Evolutionary conservation across 2,113 vertebrate genomes (phyloP).

Genomic region (Phrynosoma blainvillii): DNA sequence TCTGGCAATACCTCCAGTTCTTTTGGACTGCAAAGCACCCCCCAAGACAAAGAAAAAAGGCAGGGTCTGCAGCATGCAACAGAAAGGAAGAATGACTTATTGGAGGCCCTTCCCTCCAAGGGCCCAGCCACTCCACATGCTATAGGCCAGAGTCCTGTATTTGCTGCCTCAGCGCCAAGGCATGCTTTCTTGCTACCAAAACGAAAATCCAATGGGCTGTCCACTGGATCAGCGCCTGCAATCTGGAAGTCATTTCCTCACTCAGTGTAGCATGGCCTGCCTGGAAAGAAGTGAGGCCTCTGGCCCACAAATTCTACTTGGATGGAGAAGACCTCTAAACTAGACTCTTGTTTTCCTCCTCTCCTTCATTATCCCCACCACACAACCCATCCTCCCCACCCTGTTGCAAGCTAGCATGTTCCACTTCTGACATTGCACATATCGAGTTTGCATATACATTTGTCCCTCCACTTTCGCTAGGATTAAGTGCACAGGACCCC

Average conservation of each 20-base stretch:
- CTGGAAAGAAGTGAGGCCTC: not conserved
- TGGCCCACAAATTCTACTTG: not conserved
- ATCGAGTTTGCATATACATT: too few relatives aligned
- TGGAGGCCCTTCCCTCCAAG: not conserved
- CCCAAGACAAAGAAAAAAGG: not conserved
- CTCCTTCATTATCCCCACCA: not conserved
- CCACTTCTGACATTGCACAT: too few relatives aligned
- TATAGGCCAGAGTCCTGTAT: not conserved
- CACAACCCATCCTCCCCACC: too few relatives aligned
- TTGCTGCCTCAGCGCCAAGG: not conserved
- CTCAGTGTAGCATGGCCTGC: not conserved
- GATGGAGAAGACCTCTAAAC: not conserved
- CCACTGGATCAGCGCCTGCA: constrained; percentile 14
- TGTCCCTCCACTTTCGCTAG: too few relatives aligned
- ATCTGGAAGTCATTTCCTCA: constrained; percentile 28
- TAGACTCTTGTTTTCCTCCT: not conserved
- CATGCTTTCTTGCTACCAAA: constrained; percentile 7
- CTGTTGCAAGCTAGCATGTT: too few relatives aligned
- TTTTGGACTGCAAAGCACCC: not conserved
- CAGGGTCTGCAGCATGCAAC: too few relatives aligned
- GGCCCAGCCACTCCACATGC: not conserved
- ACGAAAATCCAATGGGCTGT: constrained; percentile 1
- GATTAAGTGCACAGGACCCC: too few relatives aligned
- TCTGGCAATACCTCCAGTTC: not conserved
- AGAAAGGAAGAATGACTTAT: not conserved